Conservation (phyloP, 2,888 invertebrate species). For the Thelaira solivaga region DNA sequence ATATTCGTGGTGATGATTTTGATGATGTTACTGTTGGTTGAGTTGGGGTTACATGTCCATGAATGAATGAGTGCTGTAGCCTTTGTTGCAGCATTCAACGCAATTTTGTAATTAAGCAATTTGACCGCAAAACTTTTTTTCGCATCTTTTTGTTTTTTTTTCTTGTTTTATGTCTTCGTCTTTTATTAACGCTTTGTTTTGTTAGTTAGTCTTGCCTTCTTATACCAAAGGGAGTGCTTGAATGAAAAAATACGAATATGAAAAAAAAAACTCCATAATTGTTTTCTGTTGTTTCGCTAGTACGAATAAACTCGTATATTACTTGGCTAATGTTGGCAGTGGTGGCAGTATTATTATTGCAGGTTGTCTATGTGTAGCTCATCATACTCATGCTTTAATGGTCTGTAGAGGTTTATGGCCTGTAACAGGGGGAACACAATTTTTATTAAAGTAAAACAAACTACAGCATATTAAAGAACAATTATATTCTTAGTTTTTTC, state of each 20-base stretch:
- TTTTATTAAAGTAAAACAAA: conserved; percentile 59
- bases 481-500: conserved; percentile 44
- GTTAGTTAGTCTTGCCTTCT: conserved; percentile 44
- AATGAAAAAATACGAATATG: conserved; percentile 11
- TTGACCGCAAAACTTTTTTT: conserved; percentile 68
- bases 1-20: conserved; percentile 12
- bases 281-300: conserved; percentile 57
- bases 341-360: conserved; percentile 9
- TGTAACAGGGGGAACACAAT: conserved; percentile 53
- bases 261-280: conserved; percentile 58
- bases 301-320: conserved; percentile 22
- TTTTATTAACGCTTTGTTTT: conserved; percentile 34
- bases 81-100: conserved; percentile 63
- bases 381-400: conserved; percentile 50
- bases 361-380: conserved; percentile 25
- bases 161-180: neutral
- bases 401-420: conserved; percentile 60
- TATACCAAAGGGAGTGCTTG: conserved; percentile 49
- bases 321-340: conserved; percentile 4
- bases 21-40: neutral
- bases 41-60: neutral
- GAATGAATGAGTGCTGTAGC: conserved; percentile 3
- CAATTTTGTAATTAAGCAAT: conserved; percentile 75
- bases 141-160: neutral
- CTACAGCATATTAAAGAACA: conserved; percentile 62